phyloP scores from a whole-genome alignment of 53 echinoderm and acorn worm species.

The Actinopyga echinites region DNA sequence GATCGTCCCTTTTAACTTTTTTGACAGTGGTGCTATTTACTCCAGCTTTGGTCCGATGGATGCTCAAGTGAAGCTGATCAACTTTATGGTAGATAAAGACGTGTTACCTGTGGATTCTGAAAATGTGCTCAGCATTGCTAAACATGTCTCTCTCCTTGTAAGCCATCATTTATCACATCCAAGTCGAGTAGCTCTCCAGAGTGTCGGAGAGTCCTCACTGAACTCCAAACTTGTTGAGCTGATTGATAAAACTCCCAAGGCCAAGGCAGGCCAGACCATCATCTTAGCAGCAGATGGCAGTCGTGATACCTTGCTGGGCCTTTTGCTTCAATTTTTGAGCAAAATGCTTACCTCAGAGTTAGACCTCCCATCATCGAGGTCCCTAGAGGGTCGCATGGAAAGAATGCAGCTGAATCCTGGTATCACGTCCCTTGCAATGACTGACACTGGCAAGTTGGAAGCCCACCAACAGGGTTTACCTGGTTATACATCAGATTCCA shows the following conservation, averaged over 20 bases:
- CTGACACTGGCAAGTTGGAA: constrained; percentile 59
- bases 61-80: constrained; percentile 82
- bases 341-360: constrained; percentile 60
- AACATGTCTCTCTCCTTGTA: constrained; percentile 22
- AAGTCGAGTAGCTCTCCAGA: constrained; percentile 17
- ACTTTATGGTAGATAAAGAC: constrained; percentile 52
- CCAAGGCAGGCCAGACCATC: constrained; percentile 30
- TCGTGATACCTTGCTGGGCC: constrained; percentile 83
- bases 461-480: constrained; percentile 33
- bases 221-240: constrained; percentile 35
- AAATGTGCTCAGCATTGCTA: constrained; percentile 10
- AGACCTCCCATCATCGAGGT: constrained; percentile 24
- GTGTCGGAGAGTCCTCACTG: constrained; percentile 14
- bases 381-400: constrained; percentile 66
- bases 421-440: constrained; percentile 26
- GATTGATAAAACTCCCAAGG: constrained; percentile 38
- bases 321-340: constrained; percentile 65
- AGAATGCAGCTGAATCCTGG: constrained; percentile 14
- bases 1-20: background rate
- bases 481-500: constrained; percentile 1
- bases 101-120: constrained; percentile 25
- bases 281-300: constrained; percentile 56
- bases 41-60: constrained; percentile 86
- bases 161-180: constrained; percentile 11
- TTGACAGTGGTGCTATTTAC: constrained; percentile 85